Evolutionary conservation across 2,888 invertebrate genomes (phyloP).

Genomic region (Drosophila engyochracea): DNA sequence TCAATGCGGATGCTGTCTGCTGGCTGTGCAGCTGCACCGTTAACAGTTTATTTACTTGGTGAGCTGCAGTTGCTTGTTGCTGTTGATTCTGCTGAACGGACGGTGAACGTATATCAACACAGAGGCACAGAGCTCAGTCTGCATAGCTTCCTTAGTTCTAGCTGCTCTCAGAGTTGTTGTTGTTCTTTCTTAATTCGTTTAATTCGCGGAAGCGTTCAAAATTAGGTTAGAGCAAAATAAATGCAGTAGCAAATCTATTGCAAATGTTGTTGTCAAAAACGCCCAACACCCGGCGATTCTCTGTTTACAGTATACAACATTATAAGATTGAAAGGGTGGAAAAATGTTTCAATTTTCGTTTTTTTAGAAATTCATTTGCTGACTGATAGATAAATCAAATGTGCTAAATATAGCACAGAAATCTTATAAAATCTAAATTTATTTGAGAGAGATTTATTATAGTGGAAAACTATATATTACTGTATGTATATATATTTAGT

Average conservation of each 20-base stretch:
- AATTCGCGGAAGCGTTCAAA: slow-evolving; percentile 51
- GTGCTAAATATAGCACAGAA: neutral
- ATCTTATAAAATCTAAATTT: neutral
- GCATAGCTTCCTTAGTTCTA: slow-evolving; percentile 36
- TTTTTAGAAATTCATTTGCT: neutral
- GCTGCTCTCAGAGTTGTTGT: slow-evolving; percentile 14
- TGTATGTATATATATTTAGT: neutral
- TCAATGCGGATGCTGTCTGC: slow-evolving; percentile 26
- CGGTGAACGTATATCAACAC: slow-evolving; percentile 69
- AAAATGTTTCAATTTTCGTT: neutral
- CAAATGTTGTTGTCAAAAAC: neutral
- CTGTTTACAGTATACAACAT: neutral
- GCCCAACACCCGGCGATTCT: neutral
- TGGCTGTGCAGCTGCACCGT: slow-evolving; percentile 13
- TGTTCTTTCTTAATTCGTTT: slow-evolving; percentile 30
- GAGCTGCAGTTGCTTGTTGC: slow-evolving; percentile 15
- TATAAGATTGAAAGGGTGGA: neutral
- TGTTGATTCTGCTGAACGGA: slow-evolving; percentile 61
- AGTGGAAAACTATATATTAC: neutral
- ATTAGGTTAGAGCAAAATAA: slow-evolving; percentile 30
- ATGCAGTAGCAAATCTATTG: neutral
- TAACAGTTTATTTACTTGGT: slow-evolving; percentile 32
- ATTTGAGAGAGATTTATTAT: neutral
- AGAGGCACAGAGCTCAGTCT: slow-evolving; percentile 44
- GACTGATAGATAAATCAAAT: neutral